A percentile compares a stretch with the other conserved stretches of the same genome.
Evolutionary conservation across 2,797 vertebrate genomes (phyloP).

Genomic region (Hydrolagus colliei): DNA sequence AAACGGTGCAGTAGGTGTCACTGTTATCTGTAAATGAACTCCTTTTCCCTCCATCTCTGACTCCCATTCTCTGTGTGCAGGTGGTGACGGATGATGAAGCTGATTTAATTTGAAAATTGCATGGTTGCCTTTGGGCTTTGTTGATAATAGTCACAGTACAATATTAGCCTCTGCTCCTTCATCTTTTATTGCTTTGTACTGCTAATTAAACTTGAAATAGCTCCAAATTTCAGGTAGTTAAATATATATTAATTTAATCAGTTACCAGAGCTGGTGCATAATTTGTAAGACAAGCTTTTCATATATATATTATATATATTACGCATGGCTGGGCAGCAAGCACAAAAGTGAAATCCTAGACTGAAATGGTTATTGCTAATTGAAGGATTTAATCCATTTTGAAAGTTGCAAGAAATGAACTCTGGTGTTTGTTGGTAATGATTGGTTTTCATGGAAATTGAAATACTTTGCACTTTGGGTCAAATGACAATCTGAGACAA

Average conservation of each 20-base stretch:
- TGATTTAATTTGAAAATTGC: slow-evolving; percentile 25
- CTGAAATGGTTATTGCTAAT: neutral
- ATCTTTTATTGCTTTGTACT: neutral
- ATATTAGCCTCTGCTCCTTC: slow-evolving; percentile 20
- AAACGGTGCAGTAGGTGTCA: slow-evolving; percentile 10
- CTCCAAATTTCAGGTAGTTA: slow-evolving; percentile 5
- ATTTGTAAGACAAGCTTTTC: neutral
- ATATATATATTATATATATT: neutral
- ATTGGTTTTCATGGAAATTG: neutral
- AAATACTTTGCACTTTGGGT: neutral
- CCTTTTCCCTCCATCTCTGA: neutral
- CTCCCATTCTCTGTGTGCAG: neutral
- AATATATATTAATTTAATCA: slow-evolving; percentile 17
- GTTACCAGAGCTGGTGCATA: neutral
- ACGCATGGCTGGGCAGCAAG: neutral
- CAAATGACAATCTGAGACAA: neutral
- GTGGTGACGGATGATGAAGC: slow-evolving; percentile 17
- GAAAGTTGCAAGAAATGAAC: neutral
- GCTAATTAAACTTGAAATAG: slow-evolving; percentile 23
- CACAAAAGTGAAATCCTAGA: neutral
- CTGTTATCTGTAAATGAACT: slow-evolving; percentile 24
- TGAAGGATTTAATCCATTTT: neutral
- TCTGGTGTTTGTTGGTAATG: neutral
- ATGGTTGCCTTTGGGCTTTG: neutral
- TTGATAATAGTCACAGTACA: slow-evolving; percentile 2